Conservation (phyloP, 1,140 invertebrate genomes). For the Idris sp. region DNA sequence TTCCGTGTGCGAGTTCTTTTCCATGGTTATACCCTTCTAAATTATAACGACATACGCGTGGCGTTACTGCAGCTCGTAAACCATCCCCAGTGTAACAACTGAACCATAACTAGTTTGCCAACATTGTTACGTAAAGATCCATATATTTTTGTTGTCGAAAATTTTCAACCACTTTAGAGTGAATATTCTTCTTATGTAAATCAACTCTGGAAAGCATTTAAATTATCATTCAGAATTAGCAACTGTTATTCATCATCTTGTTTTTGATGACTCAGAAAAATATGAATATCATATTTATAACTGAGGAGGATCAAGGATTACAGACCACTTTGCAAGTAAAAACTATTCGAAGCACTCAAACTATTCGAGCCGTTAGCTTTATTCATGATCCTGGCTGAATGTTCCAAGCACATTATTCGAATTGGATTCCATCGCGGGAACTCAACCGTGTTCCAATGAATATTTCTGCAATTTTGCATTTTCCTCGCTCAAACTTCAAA, state of each 20-base stretch:
- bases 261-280: no score
- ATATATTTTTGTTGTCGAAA: no score
- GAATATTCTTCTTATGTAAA: no score
- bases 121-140: slow-evolving; percentile 53
- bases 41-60: slow-evolving; percentile 58
- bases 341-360: slow-evolving; percentile 32
- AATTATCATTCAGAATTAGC: no score
- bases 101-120: slow-evolving; percentile 48
- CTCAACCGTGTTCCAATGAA: slow-evolving; percentile 9
- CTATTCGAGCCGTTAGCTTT: slow-evolving; percentile 34
- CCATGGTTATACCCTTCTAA: slow-evolving; percentile 37
- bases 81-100: slow-evolving; percentile 47
- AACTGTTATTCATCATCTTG: no score
- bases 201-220: no score
- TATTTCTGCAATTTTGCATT: slow-evolving; percentile 33
- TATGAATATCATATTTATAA: no score
- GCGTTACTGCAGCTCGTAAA: slow-evolving; percentile 55
- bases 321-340: slow-evolving; percentile 3
- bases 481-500: slow-evolving; percentile 11
- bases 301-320: no score
- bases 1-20: slow-evolving; percentile 39
- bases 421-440: slow-evolving; percentile 33
- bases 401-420: slow-evolving; percentile 17
- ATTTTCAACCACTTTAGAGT: no score
- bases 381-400: slow-evolving; percentile 28